These are phyloP conservation scores for Lophotriccus pileatus DNA, from an alignment of 2,797 vertebrate species.

Conservation along the genomic window DNA sequence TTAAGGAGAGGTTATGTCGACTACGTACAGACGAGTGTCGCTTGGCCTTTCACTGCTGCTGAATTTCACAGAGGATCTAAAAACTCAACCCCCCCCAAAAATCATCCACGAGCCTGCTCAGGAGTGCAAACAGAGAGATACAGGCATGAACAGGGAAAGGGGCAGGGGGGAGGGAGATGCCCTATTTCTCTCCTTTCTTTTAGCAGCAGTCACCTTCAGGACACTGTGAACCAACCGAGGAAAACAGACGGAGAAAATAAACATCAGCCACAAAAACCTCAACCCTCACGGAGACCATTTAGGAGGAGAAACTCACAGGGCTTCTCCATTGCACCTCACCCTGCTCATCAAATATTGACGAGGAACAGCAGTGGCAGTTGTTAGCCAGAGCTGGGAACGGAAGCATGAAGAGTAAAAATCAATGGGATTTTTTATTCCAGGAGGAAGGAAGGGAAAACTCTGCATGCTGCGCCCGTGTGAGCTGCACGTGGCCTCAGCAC, in stretches of 20 bases:
- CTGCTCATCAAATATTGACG: slow-evolving; percentile 22
- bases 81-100: background rate
- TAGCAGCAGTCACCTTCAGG: slow-evolving; percentile 23
- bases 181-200: background rate
- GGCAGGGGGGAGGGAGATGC: background rate
- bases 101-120: background rate
- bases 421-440: slow-evolving; percentile 18
- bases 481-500: background rate
- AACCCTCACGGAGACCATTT: slow-evolving; percentile 37
- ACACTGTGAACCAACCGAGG: background rate
- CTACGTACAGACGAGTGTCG: background rate
- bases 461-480: background rate
- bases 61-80: background rate
- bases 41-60: background rate
- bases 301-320: slow-evolving; percentile 18
- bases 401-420: slow-evolving; percentile 32
- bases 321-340: slow-evolving; percentile 15
- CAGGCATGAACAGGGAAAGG: background rate
- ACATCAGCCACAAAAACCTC: slow-evolving; percentile 51
- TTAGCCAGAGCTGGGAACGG: background rate
- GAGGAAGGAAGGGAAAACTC: background rate
- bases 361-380: slow-evolving; percentile 13
- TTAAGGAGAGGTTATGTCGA: background rate
- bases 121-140: background rate
- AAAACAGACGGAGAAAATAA: slow-evolving; percentile 34